Conservation (phyloP, 2,888 invertebrate species). For the Campopleginae sp. region DNA sequence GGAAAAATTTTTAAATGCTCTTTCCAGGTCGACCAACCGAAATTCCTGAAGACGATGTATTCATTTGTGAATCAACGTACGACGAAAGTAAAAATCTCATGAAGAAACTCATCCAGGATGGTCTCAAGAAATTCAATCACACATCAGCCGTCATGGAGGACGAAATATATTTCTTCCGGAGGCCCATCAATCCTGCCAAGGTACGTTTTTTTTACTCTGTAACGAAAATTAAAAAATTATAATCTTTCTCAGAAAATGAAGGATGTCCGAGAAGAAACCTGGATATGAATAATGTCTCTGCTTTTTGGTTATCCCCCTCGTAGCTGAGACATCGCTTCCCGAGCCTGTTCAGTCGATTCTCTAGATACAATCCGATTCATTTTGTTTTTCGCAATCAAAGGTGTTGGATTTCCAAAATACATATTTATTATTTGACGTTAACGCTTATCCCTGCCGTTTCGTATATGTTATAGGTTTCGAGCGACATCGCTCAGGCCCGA, state of each 20-base stretch:
- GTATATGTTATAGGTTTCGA: conserved; percentile 81
- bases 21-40: conserved; percentile 95
- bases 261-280: no score
- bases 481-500: conserved; percentile 82
- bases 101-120: conserved; percentile 88
- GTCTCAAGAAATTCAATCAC: conserved; percentile 92
- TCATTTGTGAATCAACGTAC: conserved; percentile 95
- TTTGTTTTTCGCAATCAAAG: background rate
- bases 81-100: conserved; percentile 94
- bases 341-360: background rate
- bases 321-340: no score
- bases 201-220: conserved; percentile 77
- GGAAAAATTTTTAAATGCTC: background rate
- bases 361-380: background rate
- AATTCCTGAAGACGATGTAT: conserved; percentile 96
- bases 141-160: conserved; percentile 95
- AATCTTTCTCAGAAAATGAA: background rate
- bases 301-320: no score
- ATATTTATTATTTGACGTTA: conserved; percentile 67
- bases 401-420: conserved; percentile 40
- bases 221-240: no score
- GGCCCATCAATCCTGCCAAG: conserved; percentile 88
- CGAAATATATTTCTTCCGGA: conserved; percentile 94
- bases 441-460: conserved; percentile 66
- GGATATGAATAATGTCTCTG: no score